Conservation (phyloP, 2,113 vertebrate species). For the Nipponia nippon region DNA sequence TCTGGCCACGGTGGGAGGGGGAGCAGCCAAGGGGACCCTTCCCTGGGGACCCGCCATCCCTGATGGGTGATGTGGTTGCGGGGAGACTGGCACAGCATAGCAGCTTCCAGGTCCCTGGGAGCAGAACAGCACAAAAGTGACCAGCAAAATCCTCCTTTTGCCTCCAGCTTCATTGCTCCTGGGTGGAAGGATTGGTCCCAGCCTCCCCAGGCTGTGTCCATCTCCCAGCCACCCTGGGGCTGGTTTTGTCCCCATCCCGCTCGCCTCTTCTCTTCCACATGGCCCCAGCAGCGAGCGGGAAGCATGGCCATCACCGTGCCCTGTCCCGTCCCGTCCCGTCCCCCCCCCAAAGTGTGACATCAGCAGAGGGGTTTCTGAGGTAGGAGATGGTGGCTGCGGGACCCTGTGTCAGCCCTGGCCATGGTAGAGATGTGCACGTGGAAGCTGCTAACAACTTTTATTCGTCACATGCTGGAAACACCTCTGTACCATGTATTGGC, state of each 20-base stretch:
- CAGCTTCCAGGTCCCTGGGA: neutral
- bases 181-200: neutral
- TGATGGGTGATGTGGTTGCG: no score
- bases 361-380: neutral
- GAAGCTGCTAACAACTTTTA: neutral
- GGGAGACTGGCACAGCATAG: neutral
- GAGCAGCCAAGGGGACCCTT: neutral
- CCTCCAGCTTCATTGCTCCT: neutral
- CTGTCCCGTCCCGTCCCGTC: no score
- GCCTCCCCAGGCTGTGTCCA: neutral
- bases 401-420: neutral
- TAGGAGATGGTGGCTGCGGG: fast-evolving
- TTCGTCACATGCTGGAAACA: fast-evolving
- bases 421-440: fast-evolving
- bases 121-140: neutral
- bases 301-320: neutral
- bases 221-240: neutral
- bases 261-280: neutral
- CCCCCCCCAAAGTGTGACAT: neutral
- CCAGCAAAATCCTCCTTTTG: neutral
- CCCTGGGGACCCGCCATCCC: neutral
- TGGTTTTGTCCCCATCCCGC: neutral
- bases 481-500: fast-evolving
- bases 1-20: neutral
- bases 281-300: neutral